A percentile compares a stretch with the other conserved stretches of the same genome.
Conservation (phyloP, 2,888 invertebrate genomes). For the Acrobasis suavella region DNA sequence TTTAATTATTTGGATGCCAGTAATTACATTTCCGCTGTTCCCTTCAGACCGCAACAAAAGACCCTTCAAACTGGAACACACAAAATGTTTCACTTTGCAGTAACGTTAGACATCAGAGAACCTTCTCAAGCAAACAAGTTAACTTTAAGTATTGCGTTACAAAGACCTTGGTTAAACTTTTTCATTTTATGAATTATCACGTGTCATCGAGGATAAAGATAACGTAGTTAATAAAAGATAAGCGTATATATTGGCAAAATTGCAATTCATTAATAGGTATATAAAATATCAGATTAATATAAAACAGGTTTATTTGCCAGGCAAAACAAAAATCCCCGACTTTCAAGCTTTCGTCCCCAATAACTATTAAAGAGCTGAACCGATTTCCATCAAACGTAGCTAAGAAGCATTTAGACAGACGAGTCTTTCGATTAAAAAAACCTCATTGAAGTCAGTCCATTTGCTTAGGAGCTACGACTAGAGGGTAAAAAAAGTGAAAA, state of each 20-base stretch:
- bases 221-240: neutral
- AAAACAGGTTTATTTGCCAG: neutral
- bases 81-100: slow-evolving; percentile 13
- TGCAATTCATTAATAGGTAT: neutral
- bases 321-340: too few species aligned
- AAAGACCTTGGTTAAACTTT: neutral
- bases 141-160: slow-evolving; percentile 14
- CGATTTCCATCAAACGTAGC: too few species aligned
- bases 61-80: slow-evolving; percentile 5
- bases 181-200: neutral
- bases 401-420: too few species aligned
- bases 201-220: neutral
- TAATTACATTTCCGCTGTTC: slow-evolving; percentile 8
- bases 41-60: neutral
- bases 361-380: too few species aligned
- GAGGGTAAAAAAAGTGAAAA: too few species aligned
- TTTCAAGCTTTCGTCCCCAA: too few species aligned
- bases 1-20: slow-evolving; percentile 2
- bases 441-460: too few species aligned
- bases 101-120: slow-evolving; percentile 13
- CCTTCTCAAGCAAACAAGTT: slow-evolving; percentile 1
- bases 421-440: too few species aligned
- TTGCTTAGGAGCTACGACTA: too few species aligned
- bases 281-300: neutral
- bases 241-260: neutral